Evolutionary conservation across 2,113 vertebrate species (phyloP).

Genomic region (Nesogale talazaci): DNA sequence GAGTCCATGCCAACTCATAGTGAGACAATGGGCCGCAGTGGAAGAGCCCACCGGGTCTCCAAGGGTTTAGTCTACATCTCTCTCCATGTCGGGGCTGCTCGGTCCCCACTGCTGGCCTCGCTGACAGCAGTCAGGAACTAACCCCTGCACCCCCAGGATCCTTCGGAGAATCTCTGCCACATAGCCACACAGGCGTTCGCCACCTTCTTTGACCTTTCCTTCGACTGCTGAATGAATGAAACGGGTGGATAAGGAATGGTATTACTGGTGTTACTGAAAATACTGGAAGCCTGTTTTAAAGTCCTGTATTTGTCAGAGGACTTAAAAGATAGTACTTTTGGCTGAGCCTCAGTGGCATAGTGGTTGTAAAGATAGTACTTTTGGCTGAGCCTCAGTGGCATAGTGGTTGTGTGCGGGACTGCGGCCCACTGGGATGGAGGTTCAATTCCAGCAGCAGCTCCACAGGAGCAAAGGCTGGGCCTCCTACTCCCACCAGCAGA

Average conservation of each 20-base stretch:
- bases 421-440: no score
- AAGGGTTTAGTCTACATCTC: not conserved
- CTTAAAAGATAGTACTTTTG: no score
- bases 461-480: no score
- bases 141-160: not conserved
- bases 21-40: not conserved
- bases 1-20: not conserved
- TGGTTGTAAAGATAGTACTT: no score
- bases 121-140: not conserved
- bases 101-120: not conserved
- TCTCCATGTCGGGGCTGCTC: not conserved
- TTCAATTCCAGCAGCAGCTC: no score
- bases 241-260: not conserved
- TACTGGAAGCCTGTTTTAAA: not conserved
- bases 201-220: not conserved
- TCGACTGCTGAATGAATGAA: slow-evolving; percentile 29
- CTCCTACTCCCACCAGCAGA: no score
- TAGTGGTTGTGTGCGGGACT: no score
- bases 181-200: not conserved
- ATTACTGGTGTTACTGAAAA: slow-evolving; percentile 10
- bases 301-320: no score
- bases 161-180: not conserved
- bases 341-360: no score
- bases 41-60: not conserved
- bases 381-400: no score